Base-by-base conservation (phyloP, 1,140 invertebrate species). In the Drosophila orosa region DNA sequence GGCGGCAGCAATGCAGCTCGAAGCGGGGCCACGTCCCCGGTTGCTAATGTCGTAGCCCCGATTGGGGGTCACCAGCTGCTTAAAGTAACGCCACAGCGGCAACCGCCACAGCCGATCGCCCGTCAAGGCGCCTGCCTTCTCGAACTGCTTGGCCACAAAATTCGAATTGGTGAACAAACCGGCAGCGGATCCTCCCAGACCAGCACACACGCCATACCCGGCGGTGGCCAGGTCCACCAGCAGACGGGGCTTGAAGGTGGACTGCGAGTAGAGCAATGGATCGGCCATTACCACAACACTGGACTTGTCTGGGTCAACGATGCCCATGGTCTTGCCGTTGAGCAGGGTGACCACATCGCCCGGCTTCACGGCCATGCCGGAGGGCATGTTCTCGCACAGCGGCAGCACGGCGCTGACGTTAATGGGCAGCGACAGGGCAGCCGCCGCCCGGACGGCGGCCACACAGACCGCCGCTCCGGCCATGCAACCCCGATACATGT, bases 101-200 rank as follows among this genome's bases (percentile, higher is more conserved):
- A 98, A 95, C 78, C 97, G 93, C 98, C 98, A 98, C 5, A 98
- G 92, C 47, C 98, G 93, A 92, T 98, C 98, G 0, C 98, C 98
- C 2, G 96, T 97, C 9, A 93, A 68, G 4, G 92, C 91, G 29
- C 96, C 95, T 5, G 96, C 95, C 48, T 93, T 89, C 73, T 94
- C 93, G 17, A 97, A 84, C 27, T 93, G 92, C 42, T 95, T 92
- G 92, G 94, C 97, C 13, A 96, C 80, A 12, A 93, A 92, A 29
- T 93, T 92, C 0, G 94, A 94, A 69, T 96, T 97, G 3, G 95
- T 94, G 81, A 97, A 98, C 5, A 96, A 96, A 37, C 96, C 98
- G 42, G 96, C 95, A 0, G 96, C 96, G 2, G 94, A 94, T 71
- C 93, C 93, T 4, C 96, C 97, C 9, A 98, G 92, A 7, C 95